Percentiles rank a stretch among this genome's conserved stretches.
Conservation (phyloP, 2,113 vertebrate species). For the Rhegmatorhina hoffmannsi region DNA sequence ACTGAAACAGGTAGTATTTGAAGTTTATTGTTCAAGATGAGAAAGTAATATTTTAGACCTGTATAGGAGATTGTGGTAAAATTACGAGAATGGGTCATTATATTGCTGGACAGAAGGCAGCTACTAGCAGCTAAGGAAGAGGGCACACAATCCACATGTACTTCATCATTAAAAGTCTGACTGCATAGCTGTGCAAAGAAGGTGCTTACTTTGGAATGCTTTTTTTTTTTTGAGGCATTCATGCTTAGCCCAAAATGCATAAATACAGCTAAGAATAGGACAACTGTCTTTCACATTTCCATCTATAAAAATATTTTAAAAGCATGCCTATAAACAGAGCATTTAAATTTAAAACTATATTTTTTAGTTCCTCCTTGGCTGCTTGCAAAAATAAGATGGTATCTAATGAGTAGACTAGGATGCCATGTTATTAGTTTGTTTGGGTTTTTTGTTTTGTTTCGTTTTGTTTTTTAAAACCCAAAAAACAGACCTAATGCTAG, state of each 20-base stretch:
- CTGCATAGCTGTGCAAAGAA: not conserved
- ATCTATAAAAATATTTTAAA: not conserved
- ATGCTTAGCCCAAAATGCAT: not conserved
- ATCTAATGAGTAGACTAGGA: not conserved
- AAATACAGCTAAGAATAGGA: not conserved
- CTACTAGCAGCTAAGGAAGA: not conserved
- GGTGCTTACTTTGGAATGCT: accelerated
- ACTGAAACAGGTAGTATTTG: not conserved
- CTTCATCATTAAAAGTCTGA: not conserved
- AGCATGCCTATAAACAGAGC: not conserved
- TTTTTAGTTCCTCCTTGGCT: not conserved
- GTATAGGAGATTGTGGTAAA: not conserved
- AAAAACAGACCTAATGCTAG: not conserved
- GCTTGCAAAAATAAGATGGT: not conserved
- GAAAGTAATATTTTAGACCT: not conserved
- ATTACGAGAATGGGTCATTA: not conserved
- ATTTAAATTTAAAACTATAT: not conserved
- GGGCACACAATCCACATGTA: not conserved
- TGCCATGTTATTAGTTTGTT: not conserved
- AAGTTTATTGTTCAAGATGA: not conserved
- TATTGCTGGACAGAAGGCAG: not conserved
- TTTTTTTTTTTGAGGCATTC: not conserved
- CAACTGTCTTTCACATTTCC: not conserved
- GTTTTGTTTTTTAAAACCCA: not conserved
- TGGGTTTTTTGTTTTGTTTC: not conserved